Evolutionary conservation across 2,113 vertebrate species (phyloP).

Genomic region (Mungos mungo): DNA sequence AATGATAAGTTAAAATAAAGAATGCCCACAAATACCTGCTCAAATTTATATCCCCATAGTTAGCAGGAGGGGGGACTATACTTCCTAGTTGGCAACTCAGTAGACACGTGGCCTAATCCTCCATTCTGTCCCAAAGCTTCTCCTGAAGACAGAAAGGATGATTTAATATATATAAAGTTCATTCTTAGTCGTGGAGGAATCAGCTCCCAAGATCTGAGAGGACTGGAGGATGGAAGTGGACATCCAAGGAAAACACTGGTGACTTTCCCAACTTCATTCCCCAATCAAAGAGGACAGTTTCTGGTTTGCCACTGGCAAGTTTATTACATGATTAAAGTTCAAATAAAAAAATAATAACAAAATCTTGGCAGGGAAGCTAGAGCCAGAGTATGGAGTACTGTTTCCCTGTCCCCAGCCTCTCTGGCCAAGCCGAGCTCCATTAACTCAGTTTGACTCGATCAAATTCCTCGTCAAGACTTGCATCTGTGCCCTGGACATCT

Average conservation of each 20-base stretch:
- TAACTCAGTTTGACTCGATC: conserved; percentile 73
- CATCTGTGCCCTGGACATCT: conserved; percentile 29
- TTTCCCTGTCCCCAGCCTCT: conserved; percentile 35
- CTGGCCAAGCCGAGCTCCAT: not conserved
- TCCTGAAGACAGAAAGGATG: conserved; percentile 43
- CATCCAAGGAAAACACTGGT: not conserved
- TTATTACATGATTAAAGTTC: conserved; percentile 84
- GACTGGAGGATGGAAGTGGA: not conserved
- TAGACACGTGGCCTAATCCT: not conserved
- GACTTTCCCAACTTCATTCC: conserved; percentile 54
- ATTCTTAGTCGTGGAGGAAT: not conserved
- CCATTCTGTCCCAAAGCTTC: not conserved
- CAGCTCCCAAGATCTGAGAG: not conserved
- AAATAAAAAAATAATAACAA: conserved; percentile 84
- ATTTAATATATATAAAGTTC: not conserved
- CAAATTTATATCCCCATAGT: not conserved
- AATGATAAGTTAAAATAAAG: not conserved
- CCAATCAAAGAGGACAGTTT: conserved; percentile 67
- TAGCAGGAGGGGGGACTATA: not conserved
- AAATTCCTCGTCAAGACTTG: conserved; percentile 62
- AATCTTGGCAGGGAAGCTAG: conserved; percentile 48
- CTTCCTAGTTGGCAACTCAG: not conserved
- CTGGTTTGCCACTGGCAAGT: conserved; percentile 57
- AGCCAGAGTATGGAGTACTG: not conserved
- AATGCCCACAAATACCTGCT: not conserved